These are phyloP conservation scores for Upupa epops DNA, from an alignment of 2,113 vertebrate species.

Conservation along the genomic window DNA sequence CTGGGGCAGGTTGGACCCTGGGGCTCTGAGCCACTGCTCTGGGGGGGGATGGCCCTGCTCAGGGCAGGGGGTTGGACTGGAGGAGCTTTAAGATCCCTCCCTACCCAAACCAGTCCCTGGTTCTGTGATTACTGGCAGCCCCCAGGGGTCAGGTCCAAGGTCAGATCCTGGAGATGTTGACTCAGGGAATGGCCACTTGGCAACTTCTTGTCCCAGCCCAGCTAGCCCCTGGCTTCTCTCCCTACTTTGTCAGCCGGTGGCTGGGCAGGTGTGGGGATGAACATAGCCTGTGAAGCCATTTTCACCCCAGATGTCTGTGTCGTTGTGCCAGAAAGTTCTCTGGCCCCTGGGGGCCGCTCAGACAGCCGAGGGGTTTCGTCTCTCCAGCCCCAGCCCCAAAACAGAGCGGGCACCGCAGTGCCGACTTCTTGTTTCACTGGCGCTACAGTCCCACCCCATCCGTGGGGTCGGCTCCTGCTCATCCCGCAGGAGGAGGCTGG, in stretches of 20 bases:
- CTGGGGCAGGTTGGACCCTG: fast-evolving
- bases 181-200: fast-evolving
- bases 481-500: neutral
- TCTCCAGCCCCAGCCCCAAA: neutral
- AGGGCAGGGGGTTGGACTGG: neutral
- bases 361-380: neutral
- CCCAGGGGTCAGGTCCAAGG: fast-evolving
- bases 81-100: neutral
- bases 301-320: neutral
- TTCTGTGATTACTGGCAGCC: neutral
- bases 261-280: neutral
- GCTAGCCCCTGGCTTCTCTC: fast-evolving
- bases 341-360: fast-evolving
- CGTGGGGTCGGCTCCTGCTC: neutral
- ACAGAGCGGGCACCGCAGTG: fast-evolving
- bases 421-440: neutral
- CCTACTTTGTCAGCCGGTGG: too few relatives aligned
- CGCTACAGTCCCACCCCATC: neutral
- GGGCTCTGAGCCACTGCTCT: neutral
- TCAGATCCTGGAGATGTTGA: fast-evolving
- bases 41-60: neutral
- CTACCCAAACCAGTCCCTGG: neutral
- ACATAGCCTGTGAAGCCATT: neutral
- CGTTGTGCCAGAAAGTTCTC: neutral
- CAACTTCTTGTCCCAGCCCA: fast-evolving